Percentiles rank a stretch among this genome's conserved stretches.
phyloP scores from a whole-genome alignment of 2,113 vertebrate species.

The Oriolus oriolus region DNA sequence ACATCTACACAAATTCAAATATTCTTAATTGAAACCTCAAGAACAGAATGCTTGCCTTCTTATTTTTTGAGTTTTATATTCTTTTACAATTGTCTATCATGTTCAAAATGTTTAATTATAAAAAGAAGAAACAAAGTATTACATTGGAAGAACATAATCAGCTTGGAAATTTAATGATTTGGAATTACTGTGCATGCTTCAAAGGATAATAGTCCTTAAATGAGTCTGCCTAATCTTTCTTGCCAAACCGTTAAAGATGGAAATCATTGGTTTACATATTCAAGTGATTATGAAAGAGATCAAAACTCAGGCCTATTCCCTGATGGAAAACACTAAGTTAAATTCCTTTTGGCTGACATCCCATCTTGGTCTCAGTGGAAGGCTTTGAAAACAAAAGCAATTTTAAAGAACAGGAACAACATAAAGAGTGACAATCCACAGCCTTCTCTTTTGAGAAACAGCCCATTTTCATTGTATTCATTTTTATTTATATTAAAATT shows the following conservation, averaged over 20 bases:
- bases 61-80: neutral
- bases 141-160: neutral
- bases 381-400: neutral
- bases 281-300: slow-evolving; percentile 21
- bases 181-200: neutral
- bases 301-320: neutral
- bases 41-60: neutral
- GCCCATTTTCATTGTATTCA: neutral
- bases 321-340: neutral
- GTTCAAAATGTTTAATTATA: neutral
- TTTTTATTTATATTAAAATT: neutral
- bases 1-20: neutral
- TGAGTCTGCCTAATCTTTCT: neutral
- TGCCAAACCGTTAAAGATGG: slow-evolving; percentile 5
- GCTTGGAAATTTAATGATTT: neutral
- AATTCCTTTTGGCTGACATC: slow-evolving; percentile 12
- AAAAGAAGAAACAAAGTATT: neutral
- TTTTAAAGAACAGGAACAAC: neutral
- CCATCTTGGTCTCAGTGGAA: slow-evolving; percentile 7
- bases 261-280: slow-evolving; percentile 31
- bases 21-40: neutral
- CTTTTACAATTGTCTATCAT: neutral
- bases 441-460: neutral
- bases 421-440: neutral
- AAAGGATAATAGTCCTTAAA: slow-evolving; percentile 32